These are phyloP conservation scores for Trachymyrmex cornetzi DNA, from an alignment of 1,140 invertebrate genomes.

Conservation along the genomic window DNA sequence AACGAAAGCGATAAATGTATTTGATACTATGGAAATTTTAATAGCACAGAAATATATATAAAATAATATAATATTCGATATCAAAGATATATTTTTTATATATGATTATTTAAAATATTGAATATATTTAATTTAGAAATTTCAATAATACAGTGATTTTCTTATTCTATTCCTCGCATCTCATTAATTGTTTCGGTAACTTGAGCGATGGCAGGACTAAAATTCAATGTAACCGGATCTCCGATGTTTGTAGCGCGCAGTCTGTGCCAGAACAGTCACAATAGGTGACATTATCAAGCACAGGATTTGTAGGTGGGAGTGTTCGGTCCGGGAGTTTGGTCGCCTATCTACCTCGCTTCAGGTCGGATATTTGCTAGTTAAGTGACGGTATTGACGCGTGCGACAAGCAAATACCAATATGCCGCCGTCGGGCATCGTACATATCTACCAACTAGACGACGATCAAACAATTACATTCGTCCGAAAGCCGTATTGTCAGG, in stretches of 20 bases:
- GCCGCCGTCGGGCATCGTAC: slow-evolving; percentile 65
- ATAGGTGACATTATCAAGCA: slow-evolving; percentile 67
- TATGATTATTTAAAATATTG: neutral
- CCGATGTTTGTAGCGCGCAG: slow-evolving; percentile 47
- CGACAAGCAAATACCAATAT: slow-evolving; percentile 78
- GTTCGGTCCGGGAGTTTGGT: slow-evolving; percentile 59
- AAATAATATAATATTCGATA: neutral
- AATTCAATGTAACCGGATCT: slow-evolving; percentile 58
- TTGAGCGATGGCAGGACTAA: slow-evolving; percentile 23
- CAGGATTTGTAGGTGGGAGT: slow-evolving; percentile 53
- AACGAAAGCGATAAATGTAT: neutral
- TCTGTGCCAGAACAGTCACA: slow-evolving; percentile 58
- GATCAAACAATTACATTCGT: slow-evolving; percentile 71
- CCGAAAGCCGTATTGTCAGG: slow-evolving; percentile 46
- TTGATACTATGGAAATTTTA: neutral
- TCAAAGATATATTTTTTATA: neutral
- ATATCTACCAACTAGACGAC: slow-evolving; percentile 66
- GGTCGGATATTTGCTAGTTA: slow-evolving; percentile 78
- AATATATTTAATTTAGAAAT: neutral
- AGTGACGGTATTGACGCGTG: slow-evolving; percentile 76
- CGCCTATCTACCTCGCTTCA: slow-evolving; percentile 71
- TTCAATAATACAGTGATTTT: neutral
- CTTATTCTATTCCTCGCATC: neutral
- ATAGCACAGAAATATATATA: neutral
- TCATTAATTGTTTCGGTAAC: slow-evolving; percentile 44